Percentiles rank a stretch among this genome's conserved stretches.
These are phyloP conservation scores for Polymixis lichenea DNA, from an alignment of 2,888 invertebrate genomes.

Conservation along the genomic window DNA sequence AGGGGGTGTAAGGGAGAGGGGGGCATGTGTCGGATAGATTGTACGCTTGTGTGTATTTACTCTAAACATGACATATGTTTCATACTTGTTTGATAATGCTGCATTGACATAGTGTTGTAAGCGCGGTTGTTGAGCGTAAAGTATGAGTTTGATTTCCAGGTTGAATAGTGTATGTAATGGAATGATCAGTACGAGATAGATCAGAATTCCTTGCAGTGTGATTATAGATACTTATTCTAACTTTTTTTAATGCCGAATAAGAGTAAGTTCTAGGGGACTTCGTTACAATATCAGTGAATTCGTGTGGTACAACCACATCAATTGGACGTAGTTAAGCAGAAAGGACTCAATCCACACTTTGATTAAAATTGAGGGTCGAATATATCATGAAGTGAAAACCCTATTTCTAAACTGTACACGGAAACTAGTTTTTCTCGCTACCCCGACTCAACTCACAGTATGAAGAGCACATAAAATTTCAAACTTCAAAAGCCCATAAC, in stretches of 20 bases:
- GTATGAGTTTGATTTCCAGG: constrained; percentile 4
- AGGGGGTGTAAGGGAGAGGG: not conserved
- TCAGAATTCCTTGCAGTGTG: not conserved
- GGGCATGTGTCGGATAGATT: constrained; percentile 23
- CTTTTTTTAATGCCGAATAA: not conserved
- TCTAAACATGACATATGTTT: constrained; percentile 38
- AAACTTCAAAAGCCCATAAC: too few relatives aligned
- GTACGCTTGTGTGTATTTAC: constrained; percentile 25
- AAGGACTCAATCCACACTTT: too few relatives aligned
- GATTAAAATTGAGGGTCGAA: too few relatives aligned
- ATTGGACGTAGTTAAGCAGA: too few relatives aligned
- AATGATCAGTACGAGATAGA: not conserved
- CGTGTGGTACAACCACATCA: too few relatives aligned
- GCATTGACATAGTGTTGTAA: not conserved
- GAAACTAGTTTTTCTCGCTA: too few relatives aligned
- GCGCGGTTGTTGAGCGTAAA: not conserved
- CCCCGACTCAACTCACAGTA: too few relatives aligned
- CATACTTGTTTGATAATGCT: constrained; percentile 17
- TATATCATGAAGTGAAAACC: too few relatives aligned
- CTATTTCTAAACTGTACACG: too few relatives aligned
- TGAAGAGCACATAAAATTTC: too few relatives aligned
- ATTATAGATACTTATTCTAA: not conserved
- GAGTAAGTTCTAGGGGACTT: not conserved
- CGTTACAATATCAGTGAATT: not conserved
- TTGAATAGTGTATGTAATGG: not conserved